A percentile compares a stretch with the other conserved stretches of the same genome.
Conservation (phyloP, 2,797 vertebrate genomes). For the Tokudaia tokunoshimensis region DNA sequence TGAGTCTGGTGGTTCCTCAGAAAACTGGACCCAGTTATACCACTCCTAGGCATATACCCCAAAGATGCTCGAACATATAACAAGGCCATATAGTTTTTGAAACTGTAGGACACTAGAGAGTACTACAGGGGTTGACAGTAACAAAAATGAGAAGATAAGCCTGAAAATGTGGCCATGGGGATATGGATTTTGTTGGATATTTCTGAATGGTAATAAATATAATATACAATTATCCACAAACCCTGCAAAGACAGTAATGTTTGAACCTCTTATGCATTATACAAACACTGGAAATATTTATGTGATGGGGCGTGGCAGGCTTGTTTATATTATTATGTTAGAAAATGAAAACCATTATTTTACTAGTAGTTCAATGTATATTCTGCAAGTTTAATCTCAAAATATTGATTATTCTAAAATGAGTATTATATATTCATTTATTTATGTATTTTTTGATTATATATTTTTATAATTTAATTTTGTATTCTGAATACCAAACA, state of each 20-base stretch:
- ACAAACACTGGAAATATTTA: not conserved
- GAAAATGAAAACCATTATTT: slow-evolving; percentile 45
- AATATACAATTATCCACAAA: not conserved
- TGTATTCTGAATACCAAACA: not conserved
- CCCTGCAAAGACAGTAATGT: not conserved
- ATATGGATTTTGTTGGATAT: not conserved
- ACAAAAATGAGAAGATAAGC: not conserved
- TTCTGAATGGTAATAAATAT: not conserved
- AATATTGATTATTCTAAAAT: not conserved
- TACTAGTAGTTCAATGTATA: not conserved
- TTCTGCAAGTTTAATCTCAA: not conserved
- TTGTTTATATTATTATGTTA: not conserved
- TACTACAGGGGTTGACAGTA: not conserved
- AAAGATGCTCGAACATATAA: no score
- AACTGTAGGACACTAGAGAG: not conserved
- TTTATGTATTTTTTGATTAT: not conserved
- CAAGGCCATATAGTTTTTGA: not conserved
- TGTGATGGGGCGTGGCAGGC: not conserved
- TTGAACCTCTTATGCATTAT: slow-evolving; percentile 41
- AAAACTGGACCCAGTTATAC: no score
- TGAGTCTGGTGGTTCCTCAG: no score
- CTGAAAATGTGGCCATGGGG: not conserved
- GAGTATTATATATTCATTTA: not conserved
- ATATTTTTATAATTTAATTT: not conserved
- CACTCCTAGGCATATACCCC: no score